Conservation (phyloP, 2,797 vertebrate species). For the Phalanger gymnotis region DNA sequence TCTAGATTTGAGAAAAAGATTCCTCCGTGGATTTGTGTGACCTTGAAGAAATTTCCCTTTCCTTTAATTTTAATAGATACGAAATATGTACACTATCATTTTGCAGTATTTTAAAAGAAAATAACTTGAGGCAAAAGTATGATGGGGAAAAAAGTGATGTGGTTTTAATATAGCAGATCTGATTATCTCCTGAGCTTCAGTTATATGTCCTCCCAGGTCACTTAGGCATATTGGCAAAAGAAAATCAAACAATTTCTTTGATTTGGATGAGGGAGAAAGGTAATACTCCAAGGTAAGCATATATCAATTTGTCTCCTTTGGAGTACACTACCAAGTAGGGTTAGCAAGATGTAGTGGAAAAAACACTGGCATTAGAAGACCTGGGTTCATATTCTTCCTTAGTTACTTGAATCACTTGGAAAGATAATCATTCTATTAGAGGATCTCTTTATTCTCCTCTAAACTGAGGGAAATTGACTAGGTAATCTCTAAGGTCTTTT, state of each 20-base stretch:
- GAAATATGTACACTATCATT: not conserved
- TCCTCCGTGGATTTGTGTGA: accelerated
- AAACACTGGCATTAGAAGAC: not conserved
- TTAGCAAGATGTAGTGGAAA: not conserved
- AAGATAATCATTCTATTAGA: not conserved
- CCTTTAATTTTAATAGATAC: accelerated
- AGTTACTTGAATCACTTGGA: not conserved
- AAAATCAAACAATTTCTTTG: not conserved
- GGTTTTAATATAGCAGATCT: not conserved
- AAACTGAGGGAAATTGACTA: not conserved
- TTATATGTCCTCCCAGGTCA: too few relatives aligned
- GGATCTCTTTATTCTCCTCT: not conserved
- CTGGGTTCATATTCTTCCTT: not conserved
- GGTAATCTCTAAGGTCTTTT: not conserved
- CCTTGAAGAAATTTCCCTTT: too few relatives aligned
- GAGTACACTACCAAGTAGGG: not conserved
- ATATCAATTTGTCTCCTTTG: not conserved
- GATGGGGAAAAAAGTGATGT: accelerated
- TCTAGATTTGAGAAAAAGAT: not conserved
- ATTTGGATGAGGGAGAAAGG: not conserved
- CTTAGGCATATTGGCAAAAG: not conserved
- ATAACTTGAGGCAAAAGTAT: not conserved
- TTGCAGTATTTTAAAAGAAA: not conserved
- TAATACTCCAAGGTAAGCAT: not conserved
- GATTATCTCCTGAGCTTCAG: accelerated